phyloP scores from a whole-genome alignment of 2,113 vertebrate species.

The Pyxicephalus adspersus region DNA sequence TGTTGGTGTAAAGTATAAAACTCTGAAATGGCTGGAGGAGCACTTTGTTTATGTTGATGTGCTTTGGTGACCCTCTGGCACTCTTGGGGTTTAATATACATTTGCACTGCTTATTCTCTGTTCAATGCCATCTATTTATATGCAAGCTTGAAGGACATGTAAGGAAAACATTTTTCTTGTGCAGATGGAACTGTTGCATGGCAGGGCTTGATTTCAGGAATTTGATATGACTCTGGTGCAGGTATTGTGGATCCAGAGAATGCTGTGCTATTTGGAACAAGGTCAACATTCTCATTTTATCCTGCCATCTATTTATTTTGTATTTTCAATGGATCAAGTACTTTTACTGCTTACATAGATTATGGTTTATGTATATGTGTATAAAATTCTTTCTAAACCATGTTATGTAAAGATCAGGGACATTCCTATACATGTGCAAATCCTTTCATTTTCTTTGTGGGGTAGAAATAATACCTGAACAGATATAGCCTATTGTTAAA shows the following conservation, averaged over 20 bases:
- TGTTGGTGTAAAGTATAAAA: neutral
- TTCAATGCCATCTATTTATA: conserved; percentile 47
- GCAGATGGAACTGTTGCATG: conserved; percentile 36
- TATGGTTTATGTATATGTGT: neutral
- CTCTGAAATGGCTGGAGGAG: no score
- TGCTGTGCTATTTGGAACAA: conserved; percentile 9
- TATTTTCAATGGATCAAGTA: neutral
- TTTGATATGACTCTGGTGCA: conserved; percentile 31
- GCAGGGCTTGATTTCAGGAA: conserved; percentile 32
- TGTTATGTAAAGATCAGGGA: conserved; percentile 6
- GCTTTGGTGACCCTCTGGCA: neutral
- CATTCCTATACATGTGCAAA: neutral
- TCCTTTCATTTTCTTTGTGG: neutral
- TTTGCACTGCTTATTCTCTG: conserved; percentile 36
- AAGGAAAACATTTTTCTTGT: conserved; percentile 46
- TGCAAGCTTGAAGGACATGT: conserved; percentile 28
- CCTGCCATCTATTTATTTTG: conserved; percentile 29
- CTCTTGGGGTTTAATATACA: conserved; percentile 11
- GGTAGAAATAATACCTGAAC: neutral
- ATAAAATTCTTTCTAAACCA: neutral
- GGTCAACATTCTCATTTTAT: conserved; percentile 42
- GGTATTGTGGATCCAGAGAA: conserved; percentile 30
- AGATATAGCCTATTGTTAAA: no score
- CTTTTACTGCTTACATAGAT: neutral
- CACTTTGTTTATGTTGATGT: neutral